Evolutionary conservation across 2,113 vertebrate species (phyloP).

Genomic region (Phylloscopus whistleri): DNA sequence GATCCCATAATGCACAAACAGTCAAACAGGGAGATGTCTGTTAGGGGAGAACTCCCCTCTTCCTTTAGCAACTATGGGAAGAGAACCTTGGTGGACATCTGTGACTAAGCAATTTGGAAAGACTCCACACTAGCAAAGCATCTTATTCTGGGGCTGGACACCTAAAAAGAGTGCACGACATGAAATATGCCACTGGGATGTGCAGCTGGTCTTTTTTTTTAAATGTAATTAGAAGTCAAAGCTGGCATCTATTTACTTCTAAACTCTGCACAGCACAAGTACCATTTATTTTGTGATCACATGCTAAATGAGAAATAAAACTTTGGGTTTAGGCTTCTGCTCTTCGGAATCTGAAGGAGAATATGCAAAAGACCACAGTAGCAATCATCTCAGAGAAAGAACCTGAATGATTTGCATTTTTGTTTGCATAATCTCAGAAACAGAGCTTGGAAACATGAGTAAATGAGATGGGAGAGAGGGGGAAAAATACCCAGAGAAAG

Average conservation of each 20-base stretch:
- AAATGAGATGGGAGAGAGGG: rapidly evolving
- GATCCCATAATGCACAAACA: rapidly evolving
- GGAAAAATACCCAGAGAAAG: neutral
- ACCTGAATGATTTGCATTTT: neutral
- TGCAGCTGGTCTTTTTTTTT: neutral
- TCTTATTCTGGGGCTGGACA: neutral
- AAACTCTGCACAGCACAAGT: neutral
- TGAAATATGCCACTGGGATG: neutral
- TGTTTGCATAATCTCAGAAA: neutral
- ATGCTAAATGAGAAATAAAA: neutral
- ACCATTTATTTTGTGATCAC: neutral
- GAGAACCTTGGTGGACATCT: rapidly evolving
- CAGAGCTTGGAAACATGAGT: neutral
- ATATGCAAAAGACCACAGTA: neutral
- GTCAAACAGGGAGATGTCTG: neutral
- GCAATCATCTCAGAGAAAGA: neutral
- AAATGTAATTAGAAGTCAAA: neutral
- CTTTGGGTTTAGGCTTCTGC: neutral
- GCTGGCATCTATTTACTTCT: neutral
- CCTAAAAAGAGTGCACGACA: neutral
- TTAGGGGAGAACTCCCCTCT: neutral
- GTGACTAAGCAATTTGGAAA: neutral
- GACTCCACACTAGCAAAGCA: neutral
- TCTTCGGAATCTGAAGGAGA: neutral
- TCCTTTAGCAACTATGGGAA: neutral